Conservation (phyloP, 2,113 vertebrate genomes). For the Mixornis gularis region DNA sequence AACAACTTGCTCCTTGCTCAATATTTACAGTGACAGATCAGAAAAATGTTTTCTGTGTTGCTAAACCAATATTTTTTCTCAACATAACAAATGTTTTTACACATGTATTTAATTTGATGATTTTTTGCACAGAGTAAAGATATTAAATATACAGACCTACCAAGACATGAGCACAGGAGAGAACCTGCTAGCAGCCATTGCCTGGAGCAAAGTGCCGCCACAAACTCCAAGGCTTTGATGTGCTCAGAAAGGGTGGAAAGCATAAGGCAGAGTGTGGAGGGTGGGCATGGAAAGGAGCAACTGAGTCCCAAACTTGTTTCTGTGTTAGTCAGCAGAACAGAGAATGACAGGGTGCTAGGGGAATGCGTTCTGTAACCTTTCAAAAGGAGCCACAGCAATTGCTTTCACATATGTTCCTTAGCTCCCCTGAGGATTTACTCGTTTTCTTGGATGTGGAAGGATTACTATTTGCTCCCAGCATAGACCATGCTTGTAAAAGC, state of each 20-base stretch:
- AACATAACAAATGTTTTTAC: not conserved
- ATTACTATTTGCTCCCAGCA: not conserved
- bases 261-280: not conserved
- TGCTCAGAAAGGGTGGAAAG: not conserved
- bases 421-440: not conserved
- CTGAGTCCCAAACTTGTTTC: not conserved
- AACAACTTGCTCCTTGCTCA: not conserved
- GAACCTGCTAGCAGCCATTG: not conserved
- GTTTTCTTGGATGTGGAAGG: not conserved
- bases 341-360: not conserved
- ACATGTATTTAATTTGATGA: not conserved
- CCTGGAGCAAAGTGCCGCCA: not conserved
- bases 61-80: not conserved
- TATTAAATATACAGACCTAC: not conserved
- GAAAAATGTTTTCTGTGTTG: not conserved
- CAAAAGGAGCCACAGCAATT: conserved; percentile 24
- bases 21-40: not conserved
- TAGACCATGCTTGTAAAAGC: not conserved
- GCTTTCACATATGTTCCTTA: conserved; percentile 7
- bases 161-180: not conserved
- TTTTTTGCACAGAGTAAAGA: not conserved
- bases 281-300: not conserved
- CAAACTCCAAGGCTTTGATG: conserved; percentile 1
- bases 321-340: conserved; percentile 9
- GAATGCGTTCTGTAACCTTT: conserved; percentile 17